phyloP scores from a whole-genome alignment of 64 coral and sea anemone genomes.

The Dendrophyllia cribrosa region DNA sequence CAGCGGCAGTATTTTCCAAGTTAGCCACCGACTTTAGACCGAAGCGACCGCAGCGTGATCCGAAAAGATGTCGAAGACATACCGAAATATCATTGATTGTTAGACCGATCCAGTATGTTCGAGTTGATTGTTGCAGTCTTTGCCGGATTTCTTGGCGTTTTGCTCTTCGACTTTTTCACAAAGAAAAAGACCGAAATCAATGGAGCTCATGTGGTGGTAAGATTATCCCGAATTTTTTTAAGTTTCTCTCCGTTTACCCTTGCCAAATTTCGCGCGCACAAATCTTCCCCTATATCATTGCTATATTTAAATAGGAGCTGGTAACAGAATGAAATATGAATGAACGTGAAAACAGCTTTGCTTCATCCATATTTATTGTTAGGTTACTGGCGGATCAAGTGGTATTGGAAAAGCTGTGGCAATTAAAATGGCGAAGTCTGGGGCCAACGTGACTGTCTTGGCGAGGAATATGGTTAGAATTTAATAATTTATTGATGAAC shows the following conservation, averaged over 20 bases:
- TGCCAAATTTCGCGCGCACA: too few relatives aligned
- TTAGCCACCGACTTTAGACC: too few relatives aligned
- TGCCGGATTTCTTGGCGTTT: not conserved
- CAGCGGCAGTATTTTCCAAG: too few relatives aligned
- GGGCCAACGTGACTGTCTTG: constrained; percentile 87
- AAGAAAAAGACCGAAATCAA: constrained; percentile 19
- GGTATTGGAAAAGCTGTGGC: constrained; percentile 95
- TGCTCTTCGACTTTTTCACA: not conserved
- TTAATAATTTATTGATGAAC: not conserved
- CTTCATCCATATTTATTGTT: not conserved
- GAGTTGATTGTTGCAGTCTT: not conserved
- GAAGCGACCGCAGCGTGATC: too few relatives aligned
- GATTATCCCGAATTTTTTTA: not conserved
- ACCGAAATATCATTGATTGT: too few relatives aligned
- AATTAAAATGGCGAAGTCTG: constrained; percentile 64
- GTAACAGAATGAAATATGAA: too few relatives aligned
- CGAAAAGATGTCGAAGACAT: too few relatives aligned
- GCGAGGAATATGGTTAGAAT: constrained; percentile 93
- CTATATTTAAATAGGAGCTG: too few relatives aligned
- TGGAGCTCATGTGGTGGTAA: constrained; percentile 40
- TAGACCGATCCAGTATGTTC: not conserved
- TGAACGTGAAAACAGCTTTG: not conserved
- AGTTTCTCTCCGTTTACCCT: not conserved
- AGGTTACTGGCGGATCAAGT: constrained; percentile 96
- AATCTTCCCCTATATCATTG: too few relatives aligned